phyloP scores from a whole-genome alignment of 2,113 vertebrate species.

The Danionella cerebrum region DNA sequence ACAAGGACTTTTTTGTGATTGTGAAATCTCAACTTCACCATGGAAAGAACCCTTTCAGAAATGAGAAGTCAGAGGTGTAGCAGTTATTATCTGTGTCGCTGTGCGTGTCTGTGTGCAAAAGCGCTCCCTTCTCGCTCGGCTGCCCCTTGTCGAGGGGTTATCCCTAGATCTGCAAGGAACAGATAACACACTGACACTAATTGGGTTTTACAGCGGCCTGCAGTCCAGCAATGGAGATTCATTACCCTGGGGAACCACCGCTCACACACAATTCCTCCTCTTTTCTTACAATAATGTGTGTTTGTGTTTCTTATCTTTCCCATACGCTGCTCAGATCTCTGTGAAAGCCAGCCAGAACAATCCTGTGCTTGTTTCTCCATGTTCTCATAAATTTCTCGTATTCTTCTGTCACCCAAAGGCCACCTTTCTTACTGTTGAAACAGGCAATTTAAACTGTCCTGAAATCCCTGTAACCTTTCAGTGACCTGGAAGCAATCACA shows the following conservation, averaged over 20 bases:
- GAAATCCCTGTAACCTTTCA: conserved; percentile 53
- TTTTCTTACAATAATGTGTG: conserved; percentile 14
- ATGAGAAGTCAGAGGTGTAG: not conserved
- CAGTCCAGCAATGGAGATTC: conserved; percentile 54
- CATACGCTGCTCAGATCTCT: not conserved
- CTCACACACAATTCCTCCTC: conserved; percentile 32
- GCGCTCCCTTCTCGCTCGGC: not conserved
- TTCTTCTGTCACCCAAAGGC: conserved; percentile 2
- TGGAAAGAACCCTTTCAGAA: not conserved
- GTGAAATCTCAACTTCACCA: not conserved
- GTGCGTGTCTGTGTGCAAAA: conserved; percentile 16
- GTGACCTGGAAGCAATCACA: conserved; percentile 56
- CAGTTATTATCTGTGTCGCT: conserved; percentile 7
- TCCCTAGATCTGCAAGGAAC: conserved; percentile 41
- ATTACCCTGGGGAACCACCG: conserved; percentile 58
- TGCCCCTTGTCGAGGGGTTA: conserved; percentile 39
- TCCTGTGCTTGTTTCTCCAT: conserved; percentile 4
- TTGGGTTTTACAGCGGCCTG: conserved; percentile 60
- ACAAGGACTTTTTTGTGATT: too few species aligned
- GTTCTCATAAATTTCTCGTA: not conserved
- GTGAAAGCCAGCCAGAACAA: conserved; percentile 4
- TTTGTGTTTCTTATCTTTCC: not conserved
- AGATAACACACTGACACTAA: conserved; percentile 54
- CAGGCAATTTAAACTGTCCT: conserved; percentile 57
- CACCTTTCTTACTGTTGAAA: conserved; percentile 39